Evolutionary conservation across 2,797 vertebrate genomes (phyloP), one percentile per base, ranked within the genome.

Genomic region (Xenentodon cancila): DNA sequence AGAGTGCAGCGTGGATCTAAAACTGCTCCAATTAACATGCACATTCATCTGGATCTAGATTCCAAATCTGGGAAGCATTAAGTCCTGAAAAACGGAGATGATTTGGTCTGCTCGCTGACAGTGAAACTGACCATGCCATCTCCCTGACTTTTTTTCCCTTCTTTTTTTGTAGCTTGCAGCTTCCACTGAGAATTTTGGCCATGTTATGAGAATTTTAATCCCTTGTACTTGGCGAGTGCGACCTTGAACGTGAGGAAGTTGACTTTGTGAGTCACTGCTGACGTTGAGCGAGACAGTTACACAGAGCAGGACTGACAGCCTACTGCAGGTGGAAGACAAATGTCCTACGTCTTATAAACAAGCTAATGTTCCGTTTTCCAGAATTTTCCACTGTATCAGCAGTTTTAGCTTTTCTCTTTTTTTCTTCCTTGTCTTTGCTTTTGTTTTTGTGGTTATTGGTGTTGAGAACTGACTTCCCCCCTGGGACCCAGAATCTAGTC

Each of bases 21-120:
- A 71, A 46, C 19, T 42, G 62, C 53, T 44, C 63, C 53, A 12
- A 5, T 54, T 62, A 82, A 72, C 49, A 66, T 71, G 71, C 34
- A 21, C 45, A 34, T 51, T 68, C 22, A 61, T 82, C 58, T 58
- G 63, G 30, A 76, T 78, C 71, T 63, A 71, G 77, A 42, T 59
- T 1, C 57, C 13, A 67, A 79, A 49, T 82, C 84, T 88, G 82
- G 81, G 69, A 85, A 76, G 53, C 75, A 81, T 84, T 71, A 84
- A 2, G 60, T 64, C 54, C 20, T 25, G 42, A 74, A 75, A 77
- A 62, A 68, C 45, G 37, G 59, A 44, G 75, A 74, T 32, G 53
- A 67, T 65, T 71, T 71, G 13, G 19, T 40, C 61, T 64, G 60
- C 68, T 48, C 2, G 54, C 75, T 75, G 81, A 62, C 74, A 63